Evolutionary conservation across 2,888 invertebrate species (phyloP), one percentile per base, ranked within the genome.

Genomic region (Argyresthia goedartella): DNA sequence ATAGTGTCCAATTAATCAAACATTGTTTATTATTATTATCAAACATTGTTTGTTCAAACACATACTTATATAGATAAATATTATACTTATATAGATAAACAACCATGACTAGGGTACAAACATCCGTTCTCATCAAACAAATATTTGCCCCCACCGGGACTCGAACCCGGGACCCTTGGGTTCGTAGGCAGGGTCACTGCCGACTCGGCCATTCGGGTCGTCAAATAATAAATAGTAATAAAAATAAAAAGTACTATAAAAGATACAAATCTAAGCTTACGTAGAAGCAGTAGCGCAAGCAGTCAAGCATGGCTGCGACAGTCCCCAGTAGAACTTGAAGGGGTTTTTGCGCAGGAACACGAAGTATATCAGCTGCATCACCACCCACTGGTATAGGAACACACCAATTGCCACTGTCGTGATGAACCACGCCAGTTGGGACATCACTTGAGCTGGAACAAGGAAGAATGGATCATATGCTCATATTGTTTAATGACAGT

Each of bases 241-340:
- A 4, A 46, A 8, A 15, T 14, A 8, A 16, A 8, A 15, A 16
- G 16, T 10, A 16, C n/a, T 2, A 47, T 25, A 47, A 4, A 46
- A 46, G 9, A 46, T 46, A 15, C 8, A 49, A 13, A 36, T 10
- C n/a, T n/a, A n/a, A 51, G 88, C 93, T 92, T 88, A 95, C 95
- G 96, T 95, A 66, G 96, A 96, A 62, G 96, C 95, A 61, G 95
- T 96, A 60, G 95, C 95, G 71, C 95, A 93, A 46, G 95, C 96
- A 51, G 95, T 96, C 55, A 96, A 88, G 78, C 94, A 92, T 50
- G 95, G 93, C 67, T 95, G 93, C 49, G 93, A 90, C 58, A 95
- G 88, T 54, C 93, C 92, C 81, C 91, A 90, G 81, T 96, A 95
- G 86, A 94, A 96, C 73, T 91, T 92, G 87, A 92, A 95, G 7